These are phyloP conservation scores for Lasioglossum calceatum DNA, from an alignment of 2,888 invertebrate genomes.

Conservation along the genomic window DNA sequence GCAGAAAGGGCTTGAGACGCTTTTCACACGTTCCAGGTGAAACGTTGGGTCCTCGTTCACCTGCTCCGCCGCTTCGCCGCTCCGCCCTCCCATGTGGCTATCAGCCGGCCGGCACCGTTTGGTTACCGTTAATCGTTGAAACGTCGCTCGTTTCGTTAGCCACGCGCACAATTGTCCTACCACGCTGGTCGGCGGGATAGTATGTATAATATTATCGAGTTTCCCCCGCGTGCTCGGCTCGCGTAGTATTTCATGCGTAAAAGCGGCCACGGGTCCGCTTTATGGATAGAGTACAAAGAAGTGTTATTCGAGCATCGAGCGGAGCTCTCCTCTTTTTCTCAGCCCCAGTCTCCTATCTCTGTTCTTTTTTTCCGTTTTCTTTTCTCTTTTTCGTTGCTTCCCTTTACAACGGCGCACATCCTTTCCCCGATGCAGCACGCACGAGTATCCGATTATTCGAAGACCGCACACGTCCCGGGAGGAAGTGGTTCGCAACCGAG, in stretches of 20 bases:
- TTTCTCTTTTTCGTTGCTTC: slow-evolving; percentile 15
- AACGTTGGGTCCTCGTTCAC: neutral
- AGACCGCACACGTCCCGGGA: slow-evolving; percentile 78
- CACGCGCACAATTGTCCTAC: neutral
- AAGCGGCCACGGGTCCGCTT: slow-evolving; percentile 46
- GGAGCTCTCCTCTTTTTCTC: slow-evolving; percentile 30
- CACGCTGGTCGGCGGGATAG: neutral
- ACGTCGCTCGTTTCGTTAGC: slow-evolving; percentile 1
- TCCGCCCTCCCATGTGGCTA: neutral
- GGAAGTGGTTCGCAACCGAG: slow-evolving; percentile 78
- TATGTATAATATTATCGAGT: slow-evolving; percentile 37
- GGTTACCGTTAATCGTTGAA: slow-evolving; percentile 39
- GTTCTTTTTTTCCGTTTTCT: neutral
- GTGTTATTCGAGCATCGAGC: slow-evolving; percentile 65
- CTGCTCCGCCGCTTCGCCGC: neutral
- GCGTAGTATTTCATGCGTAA: slow-evolving; percentile 57
- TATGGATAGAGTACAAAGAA: slow-evolving; percentile 60
- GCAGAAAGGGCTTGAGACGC: neutral
- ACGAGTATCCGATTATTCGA: slow-evolving; percentile 81
- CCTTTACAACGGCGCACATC: slow-evolving; percentile 67
- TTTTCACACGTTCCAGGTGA: neutral
- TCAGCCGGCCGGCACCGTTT: neutral
- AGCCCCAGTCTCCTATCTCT: neutral
- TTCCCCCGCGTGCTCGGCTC: slow-evolving; percentile 18
- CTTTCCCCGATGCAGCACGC: slow-evolving; percentile 69